Evolutionary conservation across 30 jellyfish, hydroid and myxozoan species (phyloP).

Genomic region (Phacellophora camtschatica): DNA sequence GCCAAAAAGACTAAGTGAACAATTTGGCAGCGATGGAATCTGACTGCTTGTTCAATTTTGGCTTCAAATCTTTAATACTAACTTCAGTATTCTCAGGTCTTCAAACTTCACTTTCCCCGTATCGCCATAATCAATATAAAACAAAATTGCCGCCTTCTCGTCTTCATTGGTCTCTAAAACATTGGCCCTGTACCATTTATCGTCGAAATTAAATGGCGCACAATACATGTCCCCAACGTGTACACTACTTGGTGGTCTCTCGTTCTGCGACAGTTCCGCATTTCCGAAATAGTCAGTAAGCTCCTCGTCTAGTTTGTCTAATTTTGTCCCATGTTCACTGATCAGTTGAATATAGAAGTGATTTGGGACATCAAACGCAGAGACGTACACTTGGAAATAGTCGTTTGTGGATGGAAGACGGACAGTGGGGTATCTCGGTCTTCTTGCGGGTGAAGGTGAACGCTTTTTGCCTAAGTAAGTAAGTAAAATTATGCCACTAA

Average conservation of each 20-base stretch:
- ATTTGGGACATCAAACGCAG: constrained; percentile 85
- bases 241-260: constrained; percentile 15
- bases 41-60: no score
- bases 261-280: not conserved
- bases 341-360: constrained; percentile 76
- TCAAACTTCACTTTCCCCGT: constrained; percentile 48
- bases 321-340: constrained; percentile 24
- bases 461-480: not conserved
- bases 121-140: constrained; percentile 89
- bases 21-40: no score
- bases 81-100: constrained; percentile 42
- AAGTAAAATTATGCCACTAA: no score
- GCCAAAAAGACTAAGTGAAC: no score
- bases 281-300: constrained; percentile 59
- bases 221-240: constrained; percentile 68
- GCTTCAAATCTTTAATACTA: not conserved
- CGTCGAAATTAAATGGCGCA: constrained; percentile 84
- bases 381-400: constrained; percentile 70
- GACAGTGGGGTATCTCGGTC: constrained; percentile 29
- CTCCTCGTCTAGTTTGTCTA: constrained; percentile 69
- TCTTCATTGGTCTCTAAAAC: constrained; percentile 39
- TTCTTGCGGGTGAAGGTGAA: constrained; percentile 22
- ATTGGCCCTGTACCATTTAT: constrained; percentile 83
- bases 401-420: constrained; percentile 55
- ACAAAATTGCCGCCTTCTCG: constrained; percentile 41